Evolutionary conservation across 2,888 invertebrate genomes (phyloP), one percentile per base, ranked within the genome.

Genomic region (Glyphotaelius pellucidus): DNA sequence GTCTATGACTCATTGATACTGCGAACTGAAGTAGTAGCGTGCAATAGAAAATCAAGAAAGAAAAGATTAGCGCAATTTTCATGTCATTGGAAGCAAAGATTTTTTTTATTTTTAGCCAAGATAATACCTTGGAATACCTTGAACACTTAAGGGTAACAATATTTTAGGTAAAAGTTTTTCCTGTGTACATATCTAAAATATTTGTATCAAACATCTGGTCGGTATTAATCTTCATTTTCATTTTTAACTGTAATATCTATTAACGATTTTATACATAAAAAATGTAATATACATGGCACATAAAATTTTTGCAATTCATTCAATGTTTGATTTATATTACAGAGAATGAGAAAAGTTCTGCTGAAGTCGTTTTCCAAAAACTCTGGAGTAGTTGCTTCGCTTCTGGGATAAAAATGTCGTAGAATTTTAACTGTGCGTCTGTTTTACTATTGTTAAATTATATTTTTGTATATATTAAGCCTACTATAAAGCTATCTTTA

Each of bases 321-420:
- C 67, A 9, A n/a, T 67, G 25, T 25, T 25, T 67, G 67, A 67
- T 67, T 67, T 67, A 38, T 31, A 88, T 32, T 35, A 67, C 25
- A 67, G 67, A 25, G 9, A n/a, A 25, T 25, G 67, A 67, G 25
- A 67, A 67, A n/a, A 67, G 9, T 67, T 67, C 67, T 67, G 25
- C 67, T 25, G 67, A 67, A 52, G n/a, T n/a, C 67, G 19, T 52
- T 52, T 19, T 52, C 52, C 52, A 52, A 52, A 52, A 52, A 52
- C n/a, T 7, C 83, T 38, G 90, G 38, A 19, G 42, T 90, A 12
- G 83, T 90, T 47, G 90, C 90, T 30, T 90, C 90, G 7, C 90
- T 90, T 67, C 81, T 90, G 11, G 90, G 90, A 42, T 90, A 90
- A n/a, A 67, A 67, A 67, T 25, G n/a, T n/a, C 25, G 67, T 67